Base-by-base conservation (phyloP, 2,113 vertebrate genomes). In the Hippocampus comes region DNA sequence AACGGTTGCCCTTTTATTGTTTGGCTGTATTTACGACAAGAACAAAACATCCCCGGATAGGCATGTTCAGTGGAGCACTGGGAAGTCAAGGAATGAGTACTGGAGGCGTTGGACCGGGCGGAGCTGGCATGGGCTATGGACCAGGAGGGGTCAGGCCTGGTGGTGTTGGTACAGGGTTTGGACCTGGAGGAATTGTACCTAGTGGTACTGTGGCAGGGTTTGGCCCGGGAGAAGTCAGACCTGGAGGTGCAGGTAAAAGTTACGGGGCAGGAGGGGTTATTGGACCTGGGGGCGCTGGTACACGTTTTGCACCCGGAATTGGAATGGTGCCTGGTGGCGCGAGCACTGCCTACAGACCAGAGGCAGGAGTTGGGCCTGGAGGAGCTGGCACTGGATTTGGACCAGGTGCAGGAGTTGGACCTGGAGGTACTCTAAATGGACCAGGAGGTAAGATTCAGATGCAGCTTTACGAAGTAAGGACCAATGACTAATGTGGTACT, bases 61-160 rank as follows among this genome's bases (percentile, higher is more conserved):
- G 85, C 5, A 87, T 86, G 84, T 67, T 89, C 67, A 85, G 73
- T 80, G 87, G 86, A 63, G 72, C 74, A 4, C 83, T 83, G 67
- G 88, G 86, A 67, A 38, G 81, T 1, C 72, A 70, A 53, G 77
- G 74, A 43, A 42, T 51, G 8, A 64, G 79, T 23, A 68, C 46
- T 60, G 74, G 71, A n/a, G 76, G 81, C 51, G 64, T 64, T 34
- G 63, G 61, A 20, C 61, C 71, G 0, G 75, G 66, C 41, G 68
- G 68, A 46, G 27, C 38, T 15, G 64, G 70, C 10, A 43, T 71
- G 23, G 78, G 78, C 20, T 76, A 23, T 51, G 78, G 78, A 63
- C 67, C 73, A 11, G 76, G 72, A 60, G 82, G 75, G 27, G 51
- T 74, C 10, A 80, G 61, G 0, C 70, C 74, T 0, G 78, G 84